A percentile compares a stretch with the other conserved stretches of the same genome.
Evolutionary conservation across 2,113 vertebrate genomes (phyloP).

Genomic region (Formicarius rufipectus): DNA sequence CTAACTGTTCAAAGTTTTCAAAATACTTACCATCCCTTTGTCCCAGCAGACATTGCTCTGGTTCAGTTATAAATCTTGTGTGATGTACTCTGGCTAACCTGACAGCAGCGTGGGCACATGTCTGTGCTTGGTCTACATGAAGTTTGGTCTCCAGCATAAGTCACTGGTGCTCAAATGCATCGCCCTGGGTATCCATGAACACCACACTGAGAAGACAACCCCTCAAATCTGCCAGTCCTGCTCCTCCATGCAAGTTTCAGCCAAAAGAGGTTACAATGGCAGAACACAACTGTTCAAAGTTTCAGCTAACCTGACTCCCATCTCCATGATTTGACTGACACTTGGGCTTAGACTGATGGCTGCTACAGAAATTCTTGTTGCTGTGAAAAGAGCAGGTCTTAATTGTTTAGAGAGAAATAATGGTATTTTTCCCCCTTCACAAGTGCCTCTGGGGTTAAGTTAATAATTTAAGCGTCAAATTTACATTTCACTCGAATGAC

Average conservation of each 20-base stretch:
- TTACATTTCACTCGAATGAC: background rate
- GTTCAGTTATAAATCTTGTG: background rate
- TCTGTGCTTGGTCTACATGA: background rate
- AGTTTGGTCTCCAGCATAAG: background rate
- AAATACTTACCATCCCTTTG: background rate
- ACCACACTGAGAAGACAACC: background rate
- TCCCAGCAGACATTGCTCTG: background rate
- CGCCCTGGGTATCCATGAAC: background rate
- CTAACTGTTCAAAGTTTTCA: background rate
- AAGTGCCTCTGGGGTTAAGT: background rate
- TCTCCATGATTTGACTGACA: background rate
- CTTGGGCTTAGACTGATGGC: background rate
- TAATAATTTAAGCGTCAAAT: constrained; percentile 18
- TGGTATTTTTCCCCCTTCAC: background rate
- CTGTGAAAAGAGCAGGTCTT: background rate
- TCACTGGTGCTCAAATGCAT: background rate
- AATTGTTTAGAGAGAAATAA: background rate
- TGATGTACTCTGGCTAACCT: background rate
- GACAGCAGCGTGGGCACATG: background rate
- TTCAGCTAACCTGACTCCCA: background rate
- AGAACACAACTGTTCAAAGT: background rate
- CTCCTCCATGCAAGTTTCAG: background rate
- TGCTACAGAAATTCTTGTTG: background rate
- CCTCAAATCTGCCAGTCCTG: background rate
- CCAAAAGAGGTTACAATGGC: background rate